Conservation (phyloP, 2,888 invertebrate genomes). For the Odontothrips loti region DNA sequence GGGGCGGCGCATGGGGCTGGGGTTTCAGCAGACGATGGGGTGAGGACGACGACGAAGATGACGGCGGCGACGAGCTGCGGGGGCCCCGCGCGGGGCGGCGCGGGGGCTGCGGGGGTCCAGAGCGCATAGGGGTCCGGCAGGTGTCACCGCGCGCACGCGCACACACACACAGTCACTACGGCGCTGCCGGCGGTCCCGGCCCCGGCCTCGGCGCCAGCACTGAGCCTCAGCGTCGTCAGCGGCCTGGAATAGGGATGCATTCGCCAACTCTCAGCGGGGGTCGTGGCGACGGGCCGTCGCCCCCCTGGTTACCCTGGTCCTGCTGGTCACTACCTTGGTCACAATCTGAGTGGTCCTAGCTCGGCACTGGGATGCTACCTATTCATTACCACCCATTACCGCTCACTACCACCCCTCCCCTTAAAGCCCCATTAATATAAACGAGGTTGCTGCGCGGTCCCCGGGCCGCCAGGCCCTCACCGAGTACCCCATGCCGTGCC, state of each 20-base stretch:
- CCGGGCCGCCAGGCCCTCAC: no score
- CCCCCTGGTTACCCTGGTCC: not conserved
- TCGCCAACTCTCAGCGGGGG: no score
- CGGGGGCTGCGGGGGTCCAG: not conserved
- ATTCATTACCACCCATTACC: no score
- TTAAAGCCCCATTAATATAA: no score
- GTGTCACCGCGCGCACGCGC: not conserved
- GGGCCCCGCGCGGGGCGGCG: not conserved
- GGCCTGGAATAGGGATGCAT: no score
- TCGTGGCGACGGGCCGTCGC: not conserved
- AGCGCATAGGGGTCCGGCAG: not conserved
- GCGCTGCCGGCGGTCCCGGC: no score
- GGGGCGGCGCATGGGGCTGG: constrained; percentile 7
- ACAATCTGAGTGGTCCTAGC: no score
- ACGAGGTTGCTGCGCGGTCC: no score
- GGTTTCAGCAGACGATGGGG: no score
- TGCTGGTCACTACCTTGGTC: not conserved
- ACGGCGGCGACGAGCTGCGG: not conserved
- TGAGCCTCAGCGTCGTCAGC: not conserved
- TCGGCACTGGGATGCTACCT: no score
- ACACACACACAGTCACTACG: not conserved
- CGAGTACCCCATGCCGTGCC: no score
- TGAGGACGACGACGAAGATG: not conserved
- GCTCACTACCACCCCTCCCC: no score
- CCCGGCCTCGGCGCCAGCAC: not conserved